Conservation (phyloP, 2,113 vertebrate genomes). For the Glaucidium brasilianum region DNA sequence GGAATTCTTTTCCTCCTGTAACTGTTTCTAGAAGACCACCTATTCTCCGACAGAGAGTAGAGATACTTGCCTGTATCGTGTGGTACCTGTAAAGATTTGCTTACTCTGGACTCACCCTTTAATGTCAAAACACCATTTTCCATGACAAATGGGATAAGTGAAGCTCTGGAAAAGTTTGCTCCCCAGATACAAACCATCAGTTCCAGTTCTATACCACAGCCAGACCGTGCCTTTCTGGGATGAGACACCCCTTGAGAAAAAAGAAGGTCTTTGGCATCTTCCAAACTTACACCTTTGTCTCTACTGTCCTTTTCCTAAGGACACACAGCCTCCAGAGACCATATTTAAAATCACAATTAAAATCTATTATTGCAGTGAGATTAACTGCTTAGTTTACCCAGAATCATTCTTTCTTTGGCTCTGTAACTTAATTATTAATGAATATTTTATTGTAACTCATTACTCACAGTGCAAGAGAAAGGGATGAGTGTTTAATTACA, state of each 20-base stretch:
- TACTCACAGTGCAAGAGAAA: background rate
- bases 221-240: background rate
- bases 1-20: background rate
- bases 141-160: background rate
- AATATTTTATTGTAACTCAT: background rate
- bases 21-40: background rate
- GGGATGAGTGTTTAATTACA: background rate
- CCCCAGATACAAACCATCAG: background rate
- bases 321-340: background rate
- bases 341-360: background rate
- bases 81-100: background rate
- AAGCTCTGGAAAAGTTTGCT: background rate
- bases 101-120: background rate
- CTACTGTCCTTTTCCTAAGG: background rate
- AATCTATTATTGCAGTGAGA: background rate
- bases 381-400: background rate
- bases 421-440: background rate
- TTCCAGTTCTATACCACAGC: fast-evolving
- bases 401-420: background rate
- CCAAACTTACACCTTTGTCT: background rate
- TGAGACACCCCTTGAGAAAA: fast-evolving
- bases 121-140: background rate
- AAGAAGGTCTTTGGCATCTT: background rate
- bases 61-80: background rate
- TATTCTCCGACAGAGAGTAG: background rate